Conservation (phyloP, 1,140 invertebrate species). For the Nasonia vitripennis region DNA sequence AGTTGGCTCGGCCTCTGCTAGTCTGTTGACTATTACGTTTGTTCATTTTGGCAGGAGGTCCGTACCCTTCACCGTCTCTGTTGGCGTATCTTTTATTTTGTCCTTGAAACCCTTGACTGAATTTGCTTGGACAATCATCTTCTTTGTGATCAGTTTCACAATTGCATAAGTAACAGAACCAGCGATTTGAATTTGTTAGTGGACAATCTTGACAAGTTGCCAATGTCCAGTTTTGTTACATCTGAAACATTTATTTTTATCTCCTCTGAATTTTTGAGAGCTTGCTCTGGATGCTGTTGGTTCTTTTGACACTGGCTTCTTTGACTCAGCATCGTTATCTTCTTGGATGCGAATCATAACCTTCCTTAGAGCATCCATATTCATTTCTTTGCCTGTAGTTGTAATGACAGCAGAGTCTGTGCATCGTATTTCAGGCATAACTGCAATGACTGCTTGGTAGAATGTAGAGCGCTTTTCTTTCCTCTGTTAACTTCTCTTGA, state of each 20-base stretch:
- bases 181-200: slow-evolving; percentile 37
- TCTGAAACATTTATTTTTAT: slow-evolving; percentile 47
- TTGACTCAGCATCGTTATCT: slow-evolving; percentile 39
- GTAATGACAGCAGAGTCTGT: slow-evolving; percentile 42
- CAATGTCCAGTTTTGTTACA: slow-evolving; percentile 53
- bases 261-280: slow-evolving; percentile 4
- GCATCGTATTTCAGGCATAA: slow-evolving; percentile 51
- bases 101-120: slow-evolving; percentile 26
- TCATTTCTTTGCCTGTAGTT: slow-evolving; percentile 46
- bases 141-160: slow-evolving; percentile 50
- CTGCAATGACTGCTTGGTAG: slow-evolving; percentile 53
- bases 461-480: slow-evolving; percentile 58
- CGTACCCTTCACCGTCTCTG: slow-evolving; percentile 23
- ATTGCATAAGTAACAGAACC: slow-evolving; percentile 55
- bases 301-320: slow-evolving; percentile 37
- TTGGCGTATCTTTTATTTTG: slow-evolving; percentile 45
- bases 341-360: slow-evolving; percentile 43
- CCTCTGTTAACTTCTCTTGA: slow-evolving; percentile 51
- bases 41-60: slow-evolving; percentile 38
- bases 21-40: slow-evolving; percentile 15
- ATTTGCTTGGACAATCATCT: slow-evolving; percentile 40
- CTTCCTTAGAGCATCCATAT: slow-evolving; percentile 49
- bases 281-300: slow-evolving; percentile 42
- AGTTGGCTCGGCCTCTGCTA: slow-evolving; percentile 37
- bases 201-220: slow-evolving; percentile 46